Conservation (phyloP, 64 coral and sea anemone species). For the Porites australiensis region DNA sequence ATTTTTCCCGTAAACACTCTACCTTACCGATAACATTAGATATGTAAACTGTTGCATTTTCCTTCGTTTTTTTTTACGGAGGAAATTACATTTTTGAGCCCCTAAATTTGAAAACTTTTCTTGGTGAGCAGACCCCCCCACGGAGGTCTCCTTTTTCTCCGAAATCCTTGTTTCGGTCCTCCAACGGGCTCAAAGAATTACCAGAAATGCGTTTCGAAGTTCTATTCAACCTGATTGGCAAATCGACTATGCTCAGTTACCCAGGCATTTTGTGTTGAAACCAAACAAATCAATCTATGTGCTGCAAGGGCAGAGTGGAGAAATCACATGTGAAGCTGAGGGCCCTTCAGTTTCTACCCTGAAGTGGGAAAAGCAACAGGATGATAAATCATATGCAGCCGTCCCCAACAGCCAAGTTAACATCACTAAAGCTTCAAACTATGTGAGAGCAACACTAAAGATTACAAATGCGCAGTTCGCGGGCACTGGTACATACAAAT, state of each 20-base stretch:
- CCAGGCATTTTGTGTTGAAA: neutral
- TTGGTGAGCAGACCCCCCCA: no score
- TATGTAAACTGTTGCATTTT: no score
- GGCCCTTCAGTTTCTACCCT: neutral
- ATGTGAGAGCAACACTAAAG: neutral
- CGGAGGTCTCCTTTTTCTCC: no score
- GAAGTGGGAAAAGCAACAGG: neutral
- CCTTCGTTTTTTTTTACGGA: no score
- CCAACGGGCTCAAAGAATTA: no score
- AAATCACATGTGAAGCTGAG: neutral
- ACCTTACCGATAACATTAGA: no score
- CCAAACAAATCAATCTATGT: neutral
- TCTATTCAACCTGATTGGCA: no score
- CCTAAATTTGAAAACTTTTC: no score
- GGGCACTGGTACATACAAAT: slow-evolving; percentile 5
- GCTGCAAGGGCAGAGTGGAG: neutral
- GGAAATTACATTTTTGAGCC: no score
- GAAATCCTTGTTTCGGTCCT: no score
- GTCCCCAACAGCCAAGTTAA: neutral
- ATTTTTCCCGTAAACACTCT: no score
- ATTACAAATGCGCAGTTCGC: neutral
- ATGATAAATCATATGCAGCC: neutral
- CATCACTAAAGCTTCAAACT: neutral
- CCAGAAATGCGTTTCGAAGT: no score
- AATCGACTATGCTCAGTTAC: neutral